Evolutionary conservation across 2,797 vertebrate genomes (phyloP).

Genomic region (Falco concolor): DNA sequence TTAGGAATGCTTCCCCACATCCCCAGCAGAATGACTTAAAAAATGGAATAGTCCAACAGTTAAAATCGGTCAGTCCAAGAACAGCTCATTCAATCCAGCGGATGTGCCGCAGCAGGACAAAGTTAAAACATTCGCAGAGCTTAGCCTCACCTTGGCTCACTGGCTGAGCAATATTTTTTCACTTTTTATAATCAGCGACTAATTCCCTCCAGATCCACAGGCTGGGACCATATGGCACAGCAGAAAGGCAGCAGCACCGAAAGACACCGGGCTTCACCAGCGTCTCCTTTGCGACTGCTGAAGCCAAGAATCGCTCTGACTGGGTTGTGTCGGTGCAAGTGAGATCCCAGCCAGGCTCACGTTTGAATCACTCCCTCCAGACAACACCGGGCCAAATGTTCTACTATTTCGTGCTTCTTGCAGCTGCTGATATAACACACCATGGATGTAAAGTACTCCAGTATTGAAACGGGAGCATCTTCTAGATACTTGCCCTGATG

Average conservation of each 20-base stretch:
- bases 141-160: slow-evolving; percentile 13
- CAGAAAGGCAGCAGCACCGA: background rate
- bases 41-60: background rate
- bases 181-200: background rate
- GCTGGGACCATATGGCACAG: background rate
- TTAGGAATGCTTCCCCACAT: background rate
- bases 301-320: background rate
- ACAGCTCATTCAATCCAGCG: background rate
- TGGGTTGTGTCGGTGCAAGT: background rate
- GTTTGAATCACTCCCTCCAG: background rate
- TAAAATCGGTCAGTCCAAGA: background rate
- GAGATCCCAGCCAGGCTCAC: background rate
- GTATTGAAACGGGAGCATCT: rapidly evolving
- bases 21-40: background rate
- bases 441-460: background rate
- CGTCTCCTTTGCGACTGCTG: background rate
- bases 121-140: background rate
- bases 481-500: background rate
- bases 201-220: slow-evolving; percentile 1
- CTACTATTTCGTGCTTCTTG: background rate
- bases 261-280: background rate
- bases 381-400: background rate
- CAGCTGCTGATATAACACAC: background rate
- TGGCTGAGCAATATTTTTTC: background rate
- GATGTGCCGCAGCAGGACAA: slow-evolving; percentile 7